phyloP scores from a whole-genome alignment of 2,113 vertebrate species.

The Pterocles burchelli region DNA sequence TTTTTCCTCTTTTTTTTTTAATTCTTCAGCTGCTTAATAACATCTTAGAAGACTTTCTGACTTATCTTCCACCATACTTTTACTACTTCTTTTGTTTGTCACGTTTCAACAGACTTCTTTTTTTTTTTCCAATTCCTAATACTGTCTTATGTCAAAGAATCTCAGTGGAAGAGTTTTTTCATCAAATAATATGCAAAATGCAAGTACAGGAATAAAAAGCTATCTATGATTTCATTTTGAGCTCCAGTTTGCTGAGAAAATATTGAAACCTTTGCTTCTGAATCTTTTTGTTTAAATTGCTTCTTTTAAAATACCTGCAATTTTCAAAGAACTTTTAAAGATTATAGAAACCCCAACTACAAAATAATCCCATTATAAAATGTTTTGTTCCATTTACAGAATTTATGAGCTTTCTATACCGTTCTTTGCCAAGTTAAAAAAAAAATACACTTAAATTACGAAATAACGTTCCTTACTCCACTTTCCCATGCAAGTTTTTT shows the following conservation, averaged over 20 bases:
- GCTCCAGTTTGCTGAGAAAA: background rate
- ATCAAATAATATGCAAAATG: background rate
- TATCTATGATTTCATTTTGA: background rate
- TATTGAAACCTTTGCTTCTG: background rate
- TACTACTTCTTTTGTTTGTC: background rate
- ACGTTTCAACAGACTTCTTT: background rate
- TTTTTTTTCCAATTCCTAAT: background rate
- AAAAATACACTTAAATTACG: background rate
- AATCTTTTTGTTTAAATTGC: background rate
- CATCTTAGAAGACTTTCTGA: background rate
- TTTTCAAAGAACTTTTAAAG: background rate
- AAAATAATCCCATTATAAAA: background rate
- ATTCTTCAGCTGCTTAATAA: background rate
- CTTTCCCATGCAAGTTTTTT: background rate
- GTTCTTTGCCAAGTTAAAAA: background rate
- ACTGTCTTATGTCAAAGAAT: background rate
- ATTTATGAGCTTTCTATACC: background rate
- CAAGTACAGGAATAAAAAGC: background rate
- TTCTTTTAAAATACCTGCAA: background rate
- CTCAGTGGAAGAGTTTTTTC: background rate
- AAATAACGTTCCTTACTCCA: background rate
- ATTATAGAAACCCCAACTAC: background rate
- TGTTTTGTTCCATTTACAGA: background rate
- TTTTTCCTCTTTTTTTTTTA: rapidly evolving
- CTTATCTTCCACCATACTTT: background rate